These are phyloP conservation scores for Nymphicus hollandicus DNA, from an alignment of 2,113 vertebrate species.

Conservation along the genomic window DNA sequence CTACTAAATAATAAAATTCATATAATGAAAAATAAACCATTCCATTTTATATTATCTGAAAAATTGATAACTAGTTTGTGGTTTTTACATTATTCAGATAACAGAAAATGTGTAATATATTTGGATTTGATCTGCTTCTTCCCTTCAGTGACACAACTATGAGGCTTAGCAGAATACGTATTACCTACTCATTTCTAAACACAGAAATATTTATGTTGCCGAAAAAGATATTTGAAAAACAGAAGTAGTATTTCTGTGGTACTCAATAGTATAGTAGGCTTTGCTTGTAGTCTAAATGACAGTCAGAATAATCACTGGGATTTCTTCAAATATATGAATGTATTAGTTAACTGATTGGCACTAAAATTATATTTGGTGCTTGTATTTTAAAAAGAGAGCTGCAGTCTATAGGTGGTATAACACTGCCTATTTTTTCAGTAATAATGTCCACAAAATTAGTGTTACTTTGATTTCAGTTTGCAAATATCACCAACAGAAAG, in stretches of 20 bases:
- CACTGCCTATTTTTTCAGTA: background rate
- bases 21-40: conserved; percentile 41
- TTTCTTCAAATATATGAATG: background rate
- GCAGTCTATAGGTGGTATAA: background rate
- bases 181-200: background rate
- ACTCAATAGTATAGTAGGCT: background rate
- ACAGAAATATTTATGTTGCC: background rate
- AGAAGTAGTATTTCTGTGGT: background rate
- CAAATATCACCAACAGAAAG: background rate
- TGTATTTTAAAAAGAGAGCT: background rate
- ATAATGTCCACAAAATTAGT: background rate
- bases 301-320: background rate
- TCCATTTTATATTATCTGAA: conserved; percentile 48
- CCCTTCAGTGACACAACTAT: background rate
- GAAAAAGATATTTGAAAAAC: background rate
- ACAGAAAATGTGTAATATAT: background rate
- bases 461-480: conserved; percentile 4
- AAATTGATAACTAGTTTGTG: conserved; percentile 47
- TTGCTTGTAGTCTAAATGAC: background rate
- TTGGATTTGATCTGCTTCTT: background rate
- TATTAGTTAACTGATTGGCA: background rate
- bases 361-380: background rate
- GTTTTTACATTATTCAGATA: conserved; percentile 43
- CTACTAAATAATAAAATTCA: conserved; percentile 53
- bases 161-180: background rate